Conservation (phyloP, 1,140 invertebrate species). For the Cyphomyrmex costatus region DNA sequence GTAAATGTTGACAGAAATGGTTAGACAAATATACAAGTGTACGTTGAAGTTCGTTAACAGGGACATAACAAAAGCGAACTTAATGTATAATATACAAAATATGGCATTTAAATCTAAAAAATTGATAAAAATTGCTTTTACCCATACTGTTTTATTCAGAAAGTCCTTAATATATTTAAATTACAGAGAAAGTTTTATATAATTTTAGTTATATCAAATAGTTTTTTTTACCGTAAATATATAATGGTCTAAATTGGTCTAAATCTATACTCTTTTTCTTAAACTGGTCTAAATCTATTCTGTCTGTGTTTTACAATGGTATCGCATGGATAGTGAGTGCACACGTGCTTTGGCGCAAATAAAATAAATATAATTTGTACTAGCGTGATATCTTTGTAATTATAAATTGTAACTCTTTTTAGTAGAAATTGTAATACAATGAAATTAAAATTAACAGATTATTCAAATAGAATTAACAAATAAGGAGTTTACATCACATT, state of each 20-base stretch:
- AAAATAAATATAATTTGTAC: slow-evolving; percentile 46
- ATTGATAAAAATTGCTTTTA: background rate
- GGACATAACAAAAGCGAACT: slow-evolving; percentile 15
- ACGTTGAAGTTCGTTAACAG: slow-evolving; percentile 39
- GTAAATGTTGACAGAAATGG: slow-evolving; percentile 40
- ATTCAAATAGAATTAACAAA: background rate
- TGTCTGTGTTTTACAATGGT: background rate
- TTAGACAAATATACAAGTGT: slow-evolving; percentile 7
- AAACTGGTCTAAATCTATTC: no score
- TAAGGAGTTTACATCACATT: background rate
- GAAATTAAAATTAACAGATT: no score
- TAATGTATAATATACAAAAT: background rate
- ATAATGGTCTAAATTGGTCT: no score
- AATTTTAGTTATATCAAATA: background rate
- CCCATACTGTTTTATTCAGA: slow-evolving; percentile 21
- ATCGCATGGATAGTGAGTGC: background rate
- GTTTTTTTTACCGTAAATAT: background rate
- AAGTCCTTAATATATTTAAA: slow-evolving; percentile 4
- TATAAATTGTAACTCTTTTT: slow-evolving; percentile 8
- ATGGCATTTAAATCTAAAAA: slow-evolving; percentile 16
- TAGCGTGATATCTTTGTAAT: background rate
- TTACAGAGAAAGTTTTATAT: slow-evolving; percentile 2
- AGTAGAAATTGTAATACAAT: background rate
- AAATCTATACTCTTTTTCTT: no score
- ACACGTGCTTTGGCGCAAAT: background rate